Evolutionary conservation across 2,888 invertebrate species (phyloP), one percentile per base, ranked within the genome.

Genomic region (Polyommatus iphigenia): DNA sequence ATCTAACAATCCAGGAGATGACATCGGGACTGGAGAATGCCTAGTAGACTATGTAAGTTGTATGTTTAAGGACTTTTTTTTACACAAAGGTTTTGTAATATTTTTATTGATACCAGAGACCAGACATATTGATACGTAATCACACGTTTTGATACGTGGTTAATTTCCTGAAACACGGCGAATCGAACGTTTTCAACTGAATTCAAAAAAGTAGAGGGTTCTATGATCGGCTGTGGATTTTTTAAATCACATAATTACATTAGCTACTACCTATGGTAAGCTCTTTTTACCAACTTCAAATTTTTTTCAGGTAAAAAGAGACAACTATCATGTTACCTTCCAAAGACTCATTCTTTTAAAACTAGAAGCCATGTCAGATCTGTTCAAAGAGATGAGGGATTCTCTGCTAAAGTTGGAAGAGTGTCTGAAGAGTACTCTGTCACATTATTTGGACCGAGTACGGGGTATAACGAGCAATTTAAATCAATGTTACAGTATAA

Each of bases 331-430:
- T 73, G 78, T 84, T 75, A 85, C 87, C 0, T 84, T 91, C 15
- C 84, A 87, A 76, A 84, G 91, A n/a, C 80, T 91, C 1, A 83
- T 88, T 10, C 76, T 81, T 0, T 79, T 91, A 1, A 90, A 90
- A 77, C 76, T 85, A 3, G 81, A 84, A 8, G 82, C 85, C 0
- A 87, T 90, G 86, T 81, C 80, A 0, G 79, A 85, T 1, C 81
- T 90, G 0, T 85, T 85, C 20, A 5, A 80, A 0, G 80, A 85
- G 71, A 84, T 86, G 71, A 78, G 82, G 1, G 71, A 75, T 0
- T 82, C 87, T 0, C 54, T 87, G 0, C 36, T 76, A 0, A 78
- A 81, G 0, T 79, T 91, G 1, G 87, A 88, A 20, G 84, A 84
- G 5, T 91, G 91, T 76, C 73, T 91, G 32, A 85, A 84, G 50